Evolutionary conservation across 2,113 vertebrate species (phyloP).

Genomic region (Piliocolobus tephrosceles): DNA sequence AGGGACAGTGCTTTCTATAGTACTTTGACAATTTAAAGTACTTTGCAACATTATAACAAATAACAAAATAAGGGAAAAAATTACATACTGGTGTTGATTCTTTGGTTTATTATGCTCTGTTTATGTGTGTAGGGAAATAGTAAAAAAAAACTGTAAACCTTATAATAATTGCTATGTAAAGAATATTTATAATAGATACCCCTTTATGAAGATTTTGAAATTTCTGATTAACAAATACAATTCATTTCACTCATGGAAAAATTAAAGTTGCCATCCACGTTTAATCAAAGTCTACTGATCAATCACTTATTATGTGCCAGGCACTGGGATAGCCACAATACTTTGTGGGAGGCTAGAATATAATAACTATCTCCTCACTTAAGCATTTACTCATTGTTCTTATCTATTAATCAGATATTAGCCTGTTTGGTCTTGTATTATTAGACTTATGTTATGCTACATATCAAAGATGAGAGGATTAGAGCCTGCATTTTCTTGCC

Average conservation of each 20-base stretch:
- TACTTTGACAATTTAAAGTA: not conserved
- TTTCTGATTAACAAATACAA: not conserved
- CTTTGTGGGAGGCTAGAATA: not conserved
- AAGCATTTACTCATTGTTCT: constrained; percentile 3
- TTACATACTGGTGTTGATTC: not conserved
- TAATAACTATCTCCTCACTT: not conserved
- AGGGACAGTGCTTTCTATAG: not conserved
- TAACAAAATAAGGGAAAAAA: not conserved
- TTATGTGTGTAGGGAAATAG: not conserved
- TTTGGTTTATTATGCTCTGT: not conserved
- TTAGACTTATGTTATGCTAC: not conserved
- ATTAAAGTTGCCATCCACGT: not conserved
- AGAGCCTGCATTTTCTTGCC: not conserved
- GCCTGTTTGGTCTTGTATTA: not conserved
- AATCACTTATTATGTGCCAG: not conserved
- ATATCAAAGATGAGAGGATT: not conserved
- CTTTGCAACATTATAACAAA: not conserved
- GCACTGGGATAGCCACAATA: not conserved
- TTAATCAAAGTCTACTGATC: not conserved
- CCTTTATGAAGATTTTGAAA: not conserved
- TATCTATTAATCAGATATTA: not conserved
- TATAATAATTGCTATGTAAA: not conserved
- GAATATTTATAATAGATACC: not conserved
- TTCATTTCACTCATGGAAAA: not conserved
- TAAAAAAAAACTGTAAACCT: not conserved